phyloP scores from a whole-genome alignment of 2,888 invertebrate species.

The Polydrusus tereticollis region DNA sequence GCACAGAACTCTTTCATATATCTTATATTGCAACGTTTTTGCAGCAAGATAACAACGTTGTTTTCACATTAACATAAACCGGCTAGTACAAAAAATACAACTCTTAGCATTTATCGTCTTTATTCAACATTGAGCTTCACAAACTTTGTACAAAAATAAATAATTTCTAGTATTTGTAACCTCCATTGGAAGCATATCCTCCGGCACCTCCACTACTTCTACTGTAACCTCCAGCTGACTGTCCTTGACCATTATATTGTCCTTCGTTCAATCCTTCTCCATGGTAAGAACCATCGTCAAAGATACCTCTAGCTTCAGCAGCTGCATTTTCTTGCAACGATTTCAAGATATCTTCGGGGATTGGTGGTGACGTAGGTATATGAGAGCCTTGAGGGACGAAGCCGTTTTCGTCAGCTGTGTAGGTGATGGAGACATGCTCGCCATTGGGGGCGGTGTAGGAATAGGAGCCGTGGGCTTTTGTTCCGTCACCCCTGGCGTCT shows the following conservation, averaged over 20 bases:
- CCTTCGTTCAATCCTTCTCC: slow-evolving; percentile 53
- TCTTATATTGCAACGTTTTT: no score
- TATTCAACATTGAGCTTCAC: neutral
- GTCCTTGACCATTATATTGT: slow-evolving; percentile 30
- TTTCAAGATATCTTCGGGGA: slow-evolving; percentile 71
- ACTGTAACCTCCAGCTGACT: slow-evolving; percentile 2
- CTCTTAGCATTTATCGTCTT: neutral
- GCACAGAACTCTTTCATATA: no score
- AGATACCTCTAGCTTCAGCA: slow-evolving; percentile 56
- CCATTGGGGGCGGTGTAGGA: slow-evolving; percentile 60
- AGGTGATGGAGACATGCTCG: slow-evolving; percentile 58
- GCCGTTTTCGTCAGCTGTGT: slow-evolving; percentile 72
- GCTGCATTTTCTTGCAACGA: slow-evolving; percentile 57
- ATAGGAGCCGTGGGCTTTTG: slow-evolving; percentile 55
- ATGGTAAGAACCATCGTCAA: slow-evolving; percentile 57
- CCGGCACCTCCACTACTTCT: slow-evolving; percentile 7
- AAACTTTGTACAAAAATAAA: neutral
- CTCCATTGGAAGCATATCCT: slow-evolving; percentile 25
- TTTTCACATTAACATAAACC: no score
- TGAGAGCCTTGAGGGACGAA: slow-evolving; percentile 71
- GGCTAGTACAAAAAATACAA: neutral
- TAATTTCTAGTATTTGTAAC: slow-evolving; percentile 30
- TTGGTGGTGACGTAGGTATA: slow-evolving; percentile 73
- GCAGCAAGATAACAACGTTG: no score
- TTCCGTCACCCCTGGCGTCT: slow-evolving; percentile 57